Base-by-base conservation (phyloP, 2,888 invertebrate species). In the Drosophila vallismaia region DNA sequence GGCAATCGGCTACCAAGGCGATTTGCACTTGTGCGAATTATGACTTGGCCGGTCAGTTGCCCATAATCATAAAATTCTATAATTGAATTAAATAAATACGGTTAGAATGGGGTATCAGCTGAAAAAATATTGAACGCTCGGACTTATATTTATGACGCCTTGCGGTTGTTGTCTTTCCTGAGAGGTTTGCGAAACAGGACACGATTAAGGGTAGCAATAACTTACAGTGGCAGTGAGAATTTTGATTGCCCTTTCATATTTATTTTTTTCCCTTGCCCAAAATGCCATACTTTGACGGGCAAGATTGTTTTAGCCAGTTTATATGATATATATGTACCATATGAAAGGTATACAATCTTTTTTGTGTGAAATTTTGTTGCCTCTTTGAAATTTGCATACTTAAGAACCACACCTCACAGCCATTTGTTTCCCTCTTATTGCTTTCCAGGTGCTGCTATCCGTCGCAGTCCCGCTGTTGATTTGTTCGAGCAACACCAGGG, bases 401-500 rank as follows among this genome's bases (percentile, higher is more conserved):
- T 7, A n/a, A 5, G 10, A 29, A 26, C 42, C 46, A 42, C 50
- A 42, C 19, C 12, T 44, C n/a, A 31, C 44, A 28, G 9, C 19
- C 38, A 42, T 19, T 8, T 33, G 6, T 53, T 42, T 53, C 44
- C 42, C 49, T 46, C 33, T 8, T 44, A n/a, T 49, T 49, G 44
- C 56, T 19, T 94, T 94, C 40, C 93, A 96, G 97, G 95, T 92
- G 94, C 95, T 75, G 94, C 95, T 91, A 93, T 93, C 88, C 94
- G 97, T 91, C 93, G 97, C 91, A 94, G 96, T 86, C 93, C 95
- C 79, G 93, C 94, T 50, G 93, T 96, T 78, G 96, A 97, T 73
- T 94, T 97, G 93, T 98, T 98, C 92, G 98, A 98, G 92, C 97
- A 97, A 91, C 98, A 98, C 92, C 98, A 98, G 93, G 98, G 98